phyloP scores from a whole-genome alignment of 2,888 invertebrate genomes.

The Archaeoteleia sp. region DNA sequence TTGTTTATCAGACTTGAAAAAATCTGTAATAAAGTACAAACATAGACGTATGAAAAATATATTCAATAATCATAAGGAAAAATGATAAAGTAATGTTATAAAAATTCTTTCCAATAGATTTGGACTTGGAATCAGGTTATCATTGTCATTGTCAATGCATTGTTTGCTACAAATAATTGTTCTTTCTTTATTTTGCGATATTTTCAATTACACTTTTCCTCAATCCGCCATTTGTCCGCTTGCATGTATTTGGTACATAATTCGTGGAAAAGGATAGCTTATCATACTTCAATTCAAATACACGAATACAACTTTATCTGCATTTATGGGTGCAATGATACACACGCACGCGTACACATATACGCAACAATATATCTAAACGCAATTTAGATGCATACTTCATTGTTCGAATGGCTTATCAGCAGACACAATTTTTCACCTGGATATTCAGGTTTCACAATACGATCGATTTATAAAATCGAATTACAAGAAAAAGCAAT shows the following conservation, averaged over 20 bases:
- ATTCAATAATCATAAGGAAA: no score
- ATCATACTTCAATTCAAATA: conserved; percentile 4
- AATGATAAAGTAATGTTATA: no score
- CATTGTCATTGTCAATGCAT: no score
- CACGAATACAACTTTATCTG: conserved; percentile 12
- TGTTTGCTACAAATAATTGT: no score
- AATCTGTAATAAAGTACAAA: no score
- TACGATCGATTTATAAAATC: conserved; percentile 6
- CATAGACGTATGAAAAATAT: no score
- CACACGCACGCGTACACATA: not conserved
- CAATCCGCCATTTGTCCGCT: conserved; percentile 1
- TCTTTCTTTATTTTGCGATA: conserved; percentile 10
- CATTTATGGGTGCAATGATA: conserved; percentile 5
- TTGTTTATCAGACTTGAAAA: no score
- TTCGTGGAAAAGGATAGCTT: conserved; percentile 1
- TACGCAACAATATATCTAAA: not conserved
- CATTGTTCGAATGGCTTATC: not conserved
- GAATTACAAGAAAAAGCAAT: conserved; percentile 2
- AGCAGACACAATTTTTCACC: not conserved
- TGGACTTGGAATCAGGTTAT: no score
- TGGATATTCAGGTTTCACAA: not conserved
- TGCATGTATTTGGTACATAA: conserved; percentile 15
- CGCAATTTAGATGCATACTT: not conserved
- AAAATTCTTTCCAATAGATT: no score
- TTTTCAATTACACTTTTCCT: conserved; percentile 9